Evolutionary conservation across 1,140 invertebrate species (phyloP).

Genomic region (Homarus americanus): DNA sequence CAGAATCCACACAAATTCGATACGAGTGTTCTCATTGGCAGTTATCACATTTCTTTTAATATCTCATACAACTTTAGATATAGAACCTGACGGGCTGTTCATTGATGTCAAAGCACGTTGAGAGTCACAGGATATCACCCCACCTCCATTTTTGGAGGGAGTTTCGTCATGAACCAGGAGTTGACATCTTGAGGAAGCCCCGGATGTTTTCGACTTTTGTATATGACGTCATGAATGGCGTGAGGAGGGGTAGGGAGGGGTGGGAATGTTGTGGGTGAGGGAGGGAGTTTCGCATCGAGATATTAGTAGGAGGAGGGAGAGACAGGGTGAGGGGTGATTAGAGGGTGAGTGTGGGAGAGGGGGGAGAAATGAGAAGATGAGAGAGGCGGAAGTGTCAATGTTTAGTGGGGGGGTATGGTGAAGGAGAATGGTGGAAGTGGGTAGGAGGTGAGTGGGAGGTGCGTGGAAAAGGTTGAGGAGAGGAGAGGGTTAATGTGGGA

Average conservation of each 20-base stretch:
- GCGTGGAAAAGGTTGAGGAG: background rate
- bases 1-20: too few species aligned
- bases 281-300: background rate
- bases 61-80: too few species aligned
- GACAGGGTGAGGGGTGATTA: background rate
- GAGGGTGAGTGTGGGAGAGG: background rate
- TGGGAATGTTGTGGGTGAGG: background rate
- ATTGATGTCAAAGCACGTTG: too few species aligned
- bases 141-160: too few species aligned
- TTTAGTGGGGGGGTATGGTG: too few species aligned
- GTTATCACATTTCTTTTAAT: too few species aligned
- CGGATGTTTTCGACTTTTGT: background rate
- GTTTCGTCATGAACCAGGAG: too few species aligned
- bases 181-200: too few species aligned
- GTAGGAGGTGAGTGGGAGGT: background rate
- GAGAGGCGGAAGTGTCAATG: background rate
- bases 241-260: background rate
- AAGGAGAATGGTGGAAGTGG: background rate
- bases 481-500: background rate
- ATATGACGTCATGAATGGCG: constrained; percentile 9
- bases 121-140: too few species aligned
- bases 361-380: background rate
- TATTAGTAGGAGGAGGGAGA: background rate
- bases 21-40: too few species aligned
- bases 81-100: too few species aligned